Percentiles rank a stretch among this genome's conserved stretches.
These are phyloP conservation scores for Rhegmatorhina hoffmannsi DNA, from an alignment of 2,113 vertebrate genomes.

Conservation along the genomic window DNA sequence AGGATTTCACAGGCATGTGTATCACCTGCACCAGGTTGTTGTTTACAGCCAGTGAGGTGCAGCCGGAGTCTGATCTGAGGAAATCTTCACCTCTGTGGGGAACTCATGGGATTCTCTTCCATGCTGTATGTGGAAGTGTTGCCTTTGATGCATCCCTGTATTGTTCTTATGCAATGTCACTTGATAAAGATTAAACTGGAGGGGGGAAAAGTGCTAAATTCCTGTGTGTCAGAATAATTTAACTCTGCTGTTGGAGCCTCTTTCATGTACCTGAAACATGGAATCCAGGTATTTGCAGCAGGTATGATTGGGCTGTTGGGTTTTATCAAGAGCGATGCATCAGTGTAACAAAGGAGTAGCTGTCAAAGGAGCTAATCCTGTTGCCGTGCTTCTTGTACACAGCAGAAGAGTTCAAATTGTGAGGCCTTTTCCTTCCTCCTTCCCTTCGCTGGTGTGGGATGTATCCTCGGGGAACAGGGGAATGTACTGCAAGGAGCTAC, in stretches of 20 bases:
- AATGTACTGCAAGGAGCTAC: not conserved
- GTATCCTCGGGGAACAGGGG: not conserved
- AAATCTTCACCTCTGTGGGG: not conserved
- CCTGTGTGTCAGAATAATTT: not conserved
- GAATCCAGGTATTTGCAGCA: not conserved
- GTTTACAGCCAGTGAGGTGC: not conserved
- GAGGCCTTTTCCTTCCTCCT: not conserved
- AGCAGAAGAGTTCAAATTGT: not conserved
- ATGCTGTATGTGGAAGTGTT: not conserved
- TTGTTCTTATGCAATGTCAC: not conserved
- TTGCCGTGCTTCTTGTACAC: not conserved
- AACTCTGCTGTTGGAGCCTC: not conserved
- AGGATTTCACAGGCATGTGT: not conserved
- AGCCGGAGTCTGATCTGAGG: not conserved
- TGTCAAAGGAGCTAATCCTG: not conserved
- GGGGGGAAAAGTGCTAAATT: not conserved
- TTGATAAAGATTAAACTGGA: conserved; percentile 16
- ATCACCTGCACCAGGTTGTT: not conserved
- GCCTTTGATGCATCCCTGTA: not conserved
- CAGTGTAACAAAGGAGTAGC: not conserved
- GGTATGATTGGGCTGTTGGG: not conserved
- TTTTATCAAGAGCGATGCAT: not conserved
- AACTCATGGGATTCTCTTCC: not conserved
- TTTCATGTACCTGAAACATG: not conserved
- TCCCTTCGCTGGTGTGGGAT: not conserved